These are phyloP conservation scores for Fregata magnificens DNA, from an alignment of 2,113 vertebrate genomes.

Conservation along the genomic window DNA sequence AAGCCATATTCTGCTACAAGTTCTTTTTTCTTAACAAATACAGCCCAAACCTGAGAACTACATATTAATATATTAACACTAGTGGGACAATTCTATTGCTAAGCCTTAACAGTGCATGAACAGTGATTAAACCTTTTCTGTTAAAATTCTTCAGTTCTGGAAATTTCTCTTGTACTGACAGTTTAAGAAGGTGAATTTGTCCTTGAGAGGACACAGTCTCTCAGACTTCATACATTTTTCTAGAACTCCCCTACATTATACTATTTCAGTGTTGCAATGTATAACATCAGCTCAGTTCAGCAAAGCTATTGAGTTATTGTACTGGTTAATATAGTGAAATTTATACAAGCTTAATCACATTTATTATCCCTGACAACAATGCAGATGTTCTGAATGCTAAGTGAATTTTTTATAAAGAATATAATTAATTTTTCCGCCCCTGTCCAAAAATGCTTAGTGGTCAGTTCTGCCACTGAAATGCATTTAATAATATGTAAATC, in stretches of 20 bases:
- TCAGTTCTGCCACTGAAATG: slow-evolving; percentile 71
- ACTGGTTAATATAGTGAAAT: slow-evolving; percentile 66
- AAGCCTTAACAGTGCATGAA: background rate
- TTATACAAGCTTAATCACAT: slow-evolving; percentile 76
- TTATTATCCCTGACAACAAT: slow-evolving; percentile 76
- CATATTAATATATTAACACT: background rate
- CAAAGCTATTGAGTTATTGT: slow-evolving; percentile 66
- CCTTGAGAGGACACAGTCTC: background rate
- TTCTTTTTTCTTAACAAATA: background rate
- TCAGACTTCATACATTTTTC: background rate
- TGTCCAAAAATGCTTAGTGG: slow-evolving; percentile 73
- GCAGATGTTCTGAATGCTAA: slow-evolving; percentile 72
- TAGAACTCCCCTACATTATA: background rate
- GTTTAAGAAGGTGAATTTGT: background rate
- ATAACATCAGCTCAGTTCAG: slow-evolving; percentile 29
- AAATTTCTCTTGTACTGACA: background rate
- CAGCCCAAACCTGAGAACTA: background rate
- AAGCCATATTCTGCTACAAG: background rate
- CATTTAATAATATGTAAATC: slow-evolving; percentile 75
- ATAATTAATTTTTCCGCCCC: slow-evolving; percentile 70
- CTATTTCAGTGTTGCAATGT: slow-evolving; percentile 32
- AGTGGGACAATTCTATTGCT: background rate
- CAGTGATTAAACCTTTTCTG: background rate
- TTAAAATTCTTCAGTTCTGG: background rate
- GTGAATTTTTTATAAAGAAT: slow-evolving; percentile 56